Evolutionary conservation across 2,888 invertebrate species (phyloP).

Genomic region (Abscondita cerata): DNA sequence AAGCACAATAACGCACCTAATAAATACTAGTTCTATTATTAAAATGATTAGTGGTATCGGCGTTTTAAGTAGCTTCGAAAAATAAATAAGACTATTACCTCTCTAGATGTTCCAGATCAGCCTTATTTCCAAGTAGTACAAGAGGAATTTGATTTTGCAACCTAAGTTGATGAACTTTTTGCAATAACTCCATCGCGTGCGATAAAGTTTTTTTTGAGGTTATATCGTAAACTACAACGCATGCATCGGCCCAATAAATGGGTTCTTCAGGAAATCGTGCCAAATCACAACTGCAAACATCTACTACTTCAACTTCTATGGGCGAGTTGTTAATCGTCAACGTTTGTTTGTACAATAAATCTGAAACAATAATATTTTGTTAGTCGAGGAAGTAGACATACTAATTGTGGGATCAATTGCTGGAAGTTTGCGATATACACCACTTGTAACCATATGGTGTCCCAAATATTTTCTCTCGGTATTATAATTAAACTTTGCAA

Average conservation of each 20-base stretch:
- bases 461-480: constrained; percentile 14
- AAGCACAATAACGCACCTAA: too few species aligned
- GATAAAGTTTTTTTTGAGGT: constrained; percentile 75
- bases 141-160: constrained; percentile 64
- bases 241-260: constrained; percentile 82
- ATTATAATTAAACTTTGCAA: constrained; percentile 12
- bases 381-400: background rate
- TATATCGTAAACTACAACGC: constrained; percentile 78
- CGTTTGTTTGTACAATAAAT: constrained; percentile 78
- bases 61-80: too few species aligned
- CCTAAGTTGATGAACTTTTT: constrained; percentile 62
- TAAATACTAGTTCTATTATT: too few species aligned
- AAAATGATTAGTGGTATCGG: too few species aligned
- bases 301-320: constrained; percentile 79
- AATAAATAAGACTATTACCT: too few species aligned
- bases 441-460: constrained; percentile 21
- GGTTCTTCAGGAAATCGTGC: constrained; percentile 65
- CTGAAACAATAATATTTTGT: constrained; percentile 60
- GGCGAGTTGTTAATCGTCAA: constrained; percentile 75
- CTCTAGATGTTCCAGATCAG: constrained; percentile 79
- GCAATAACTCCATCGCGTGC: constrained; percentile 71
- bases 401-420: constrained; percentile 7
- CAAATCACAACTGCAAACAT: constrained; percentile 77
- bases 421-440: constrained; percentile 10
- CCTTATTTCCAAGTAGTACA: constrained; percentile 79